Conservation (phyloP, 2,797 vertebrate genomes). For the Anolis apletophallus region DNA sequence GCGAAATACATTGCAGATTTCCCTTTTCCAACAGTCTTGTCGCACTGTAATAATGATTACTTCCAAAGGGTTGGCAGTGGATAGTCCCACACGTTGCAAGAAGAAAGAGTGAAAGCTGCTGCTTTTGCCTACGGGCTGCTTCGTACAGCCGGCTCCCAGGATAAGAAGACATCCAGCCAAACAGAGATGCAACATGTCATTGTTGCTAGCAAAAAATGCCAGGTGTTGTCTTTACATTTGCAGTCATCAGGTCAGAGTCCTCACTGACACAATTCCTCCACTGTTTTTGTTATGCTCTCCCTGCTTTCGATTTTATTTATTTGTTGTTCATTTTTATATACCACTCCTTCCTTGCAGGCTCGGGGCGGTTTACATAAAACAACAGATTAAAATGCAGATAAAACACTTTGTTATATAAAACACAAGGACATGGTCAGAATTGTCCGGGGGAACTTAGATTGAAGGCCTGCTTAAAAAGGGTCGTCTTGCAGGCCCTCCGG, state of each 20-base stretch:
- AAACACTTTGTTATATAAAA: too few relatives aligned
- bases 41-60: conserved; percentile 53
- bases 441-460: too few relatives aligned
- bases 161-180: conserved; percentile 30
- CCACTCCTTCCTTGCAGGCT: too few relatives aligned
- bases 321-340: too few relatives aligned
- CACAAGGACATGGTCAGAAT: too few relatives aligned
- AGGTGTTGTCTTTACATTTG: neutral
- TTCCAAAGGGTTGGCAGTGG: conserved; percentile 48
- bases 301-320: neutral
- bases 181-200: neutral
- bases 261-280: neutral
- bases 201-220: neutral
- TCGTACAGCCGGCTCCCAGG: conserved; percentile 14
- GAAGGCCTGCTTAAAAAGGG: too few relatives aligned
- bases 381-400: too few relatives aligned
- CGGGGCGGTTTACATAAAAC: too few relatives aligned
- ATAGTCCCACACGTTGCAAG: conserved; percentile 49
- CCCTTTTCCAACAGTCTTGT: conserved; percentile 29
- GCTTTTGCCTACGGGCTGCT: conserved; percentile 50
- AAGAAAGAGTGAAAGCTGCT: conserved; percentile 43
- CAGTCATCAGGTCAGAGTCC: neutral
- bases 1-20: conserved; percentile 37
- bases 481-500: too few relatives aligned
- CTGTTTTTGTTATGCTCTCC: neutral